Base-by-base conservation (phyloP, 2,888 invertebrate genomes). In the Allolobophora icterica region DNA sequence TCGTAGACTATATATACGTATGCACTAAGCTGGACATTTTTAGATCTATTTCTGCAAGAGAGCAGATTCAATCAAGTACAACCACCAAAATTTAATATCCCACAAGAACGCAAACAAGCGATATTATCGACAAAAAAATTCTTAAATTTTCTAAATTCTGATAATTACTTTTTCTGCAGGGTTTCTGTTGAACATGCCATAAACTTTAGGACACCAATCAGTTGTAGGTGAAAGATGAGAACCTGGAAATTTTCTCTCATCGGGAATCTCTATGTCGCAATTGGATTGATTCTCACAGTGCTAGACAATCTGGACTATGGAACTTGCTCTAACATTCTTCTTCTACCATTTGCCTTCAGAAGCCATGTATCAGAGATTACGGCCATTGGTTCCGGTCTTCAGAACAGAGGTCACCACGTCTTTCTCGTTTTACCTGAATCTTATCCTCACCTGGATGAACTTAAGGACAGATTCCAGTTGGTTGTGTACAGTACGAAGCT, bases 341-440 rank as follows among this genome's bases (percentile, higher is more conserved):
- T 92, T 8, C n/a, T 90, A 3, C 92, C 92, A 35, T 92, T 89
- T 35, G 89, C 91, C 5, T 92, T 89, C 84, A 17, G 45, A 40
- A 92, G 92, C 84, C 92, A 92, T 45, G 83, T 92, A 1, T 19
- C 45, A 0, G 89, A 92, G 58, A 35, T 91, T 2, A 30, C 87
- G 0, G 52, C 84, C 42, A 84, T 92, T 19, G 92, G 92, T 24
- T 84, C 91, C 24, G 92, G 87, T 13, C 58, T 92, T 30, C 30
- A 87, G 24, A 30, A 40, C 34, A 89, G 71, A 35, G 92, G 92
- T 30, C 92, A 92, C 89, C 83, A 91, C 33, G 91, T 92, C 19
- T 84, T 89, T 35, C 33, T 91, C 17, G 24, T 92, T 17, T 34
- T 92, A 13, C 42, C 92, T 4, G 90, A 87, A 19, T 84, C 91